Evolutionary conservation across 2,797 vertebrate species (phyloP).

Genomic region (Anguilla anguilla): DNA sequence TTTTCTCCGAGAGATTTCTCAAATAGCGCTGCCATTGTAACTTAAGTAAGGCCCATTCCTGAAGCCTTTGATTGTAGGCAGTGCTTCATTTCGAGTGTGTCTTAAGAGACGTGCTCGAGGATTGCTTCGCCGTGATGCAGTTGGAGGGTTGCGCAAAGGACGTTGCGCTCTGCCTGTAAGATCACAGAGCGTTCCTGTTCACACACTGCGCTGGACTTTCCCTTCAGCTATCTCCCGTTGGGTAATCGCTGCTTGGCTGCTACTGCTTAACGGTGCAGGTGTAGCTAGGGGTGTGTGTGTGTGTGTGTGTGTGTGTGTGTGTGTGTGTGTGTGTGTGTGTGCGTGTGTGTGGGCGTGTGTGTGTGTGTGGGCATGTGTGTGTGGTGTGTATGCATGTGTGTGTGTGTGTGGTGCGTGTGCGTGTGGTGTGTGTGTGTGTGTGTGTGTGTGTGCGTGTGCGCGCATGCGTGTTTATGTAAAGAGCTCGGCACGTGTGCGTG

Average conservation of each 20-base stretch:
- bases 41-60: neutral
- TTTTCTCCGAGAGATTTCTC: neutral
- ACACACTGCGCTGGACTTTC: neutral
- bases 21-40: neutral
- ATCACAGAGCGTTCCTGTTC: neutral
- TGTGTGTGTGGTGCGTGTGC: constrained; percentile 1
- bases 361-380: too few relatives aligned
- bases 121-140: neutral
- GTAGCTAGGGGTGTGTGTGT: neutral
- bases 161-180: neutral
- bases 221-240: neutral
- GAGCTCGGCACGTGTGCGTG: neutral
- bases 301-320: constrained; percentile 19
- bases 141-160: neutral
- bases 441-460: too few relatives aligned
- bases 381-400: too few relatives aligned
- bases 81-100: neutral
- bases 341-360: neutral
- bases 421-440: too few relatives aligned
- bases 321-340: neutral
- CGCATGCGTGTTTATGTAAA: neutral
- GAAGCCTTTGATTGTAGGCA: neutral
- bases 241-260: neutral
- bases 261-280: neutral
- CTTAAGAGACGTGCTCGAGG: neutral